These are phyloP conservation scores for Brachionus sp. DNA, from an alignment of 1,140 invertebrate genomes.

Conservation along the genomic window DNA sequence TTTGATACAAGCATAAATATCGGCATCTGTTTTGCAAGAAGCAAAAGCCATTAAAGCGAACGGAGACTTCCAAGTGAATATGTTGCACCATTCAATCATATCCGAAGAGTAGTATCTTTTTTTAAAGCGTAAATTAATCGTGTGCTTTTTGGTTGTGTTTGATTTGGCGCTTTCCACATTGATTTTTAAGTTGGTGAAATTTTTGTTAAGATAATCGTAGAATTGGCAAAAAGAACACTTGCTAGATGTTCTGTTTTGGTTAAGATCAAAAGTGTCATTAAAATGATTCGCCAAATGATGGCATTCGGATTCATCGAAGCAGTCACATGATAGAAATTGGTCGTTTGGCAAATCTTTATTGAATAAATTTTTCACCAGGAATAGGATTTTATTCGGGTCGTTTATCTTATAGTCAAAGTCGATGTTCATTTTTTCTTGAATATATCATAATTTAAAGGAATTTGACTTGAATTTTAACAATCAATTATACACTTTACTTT, in stretches of 20 bases:
- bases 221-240: constrained; percentile 43
- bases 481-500: neutral
- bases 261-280: neutral
- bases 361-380: constrained; percentile 8
- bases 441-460: neutral
- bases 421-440: neutral
- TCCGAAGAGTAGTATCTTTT: neutral
- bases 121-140: neutral
- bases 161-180: constrained; percentile 4
- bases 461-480: constrained; percentile 4
- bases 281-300: constrained; percentile 3
- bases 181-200: neutral
- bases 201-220: neutral
- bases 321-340: neutral
- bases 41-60: neutral
- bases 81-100: neutral
- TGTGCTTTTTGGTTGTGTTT: neutral
- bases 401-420: constrained; percentile 28
- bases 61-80: constrained; percentile 5
- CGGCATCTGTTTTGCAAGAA: neutral
- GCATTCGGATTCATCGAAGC: constrained; percentile 3
- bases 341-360: neutral
- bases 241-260: neutral
- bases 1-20: neutral
- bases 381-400: constrained; percentile 26